Percentiles rank a stretch among this genome's conserved stretches.
Evolutionary conservation across 2,888 invertebrate genomes (phyloP).

Genomic region (Noctua pronuba): DNA sequence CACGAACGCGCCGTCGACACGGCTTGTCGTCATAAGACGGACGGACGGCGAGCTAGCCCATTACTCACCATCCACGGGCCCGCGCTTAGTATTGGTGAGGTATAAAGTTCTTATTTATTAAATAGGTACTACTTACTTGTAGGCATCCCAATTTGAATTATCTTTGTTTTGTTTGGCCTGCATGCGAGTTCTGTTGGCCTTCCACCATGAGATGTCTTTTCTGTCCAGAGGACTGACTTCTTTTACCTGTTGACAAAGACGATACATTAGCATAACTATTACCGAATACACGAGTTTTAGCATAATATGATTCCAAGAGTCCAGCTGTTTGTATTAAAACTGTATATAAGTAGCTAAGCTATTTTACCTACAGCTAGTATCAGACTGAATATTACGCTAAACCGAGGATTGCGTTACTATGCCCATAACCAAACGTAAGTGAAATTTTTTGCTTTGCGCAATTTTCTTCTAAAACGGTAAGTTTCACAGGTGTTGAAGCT

Average conservation of each 20-base stretch:
- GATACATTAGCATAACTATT: not conserved
- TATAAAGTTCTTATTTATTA: not conserved
- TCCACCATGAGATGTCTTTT: conserved; percentile 81
- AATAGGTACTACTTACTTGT: conserved; percentile 70
- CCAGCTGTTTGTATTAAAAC: not conserved
- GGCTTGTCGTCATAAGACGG: too few relatives aligned
- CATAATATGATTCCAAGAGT: not conserved
- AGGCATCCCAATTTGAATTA: conserved; percentile 74
- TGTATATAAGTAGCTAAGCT: not conserved
- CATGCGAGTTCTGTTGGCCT: conserved; percentile 69
- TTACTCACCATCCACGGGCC: too few relatives aligned
- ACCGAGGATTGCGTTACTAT: not conserved
- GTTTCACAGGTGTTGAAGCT: not conserved
- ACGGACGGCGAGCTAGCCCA: too few relatives aligned
- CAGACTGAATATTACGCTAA: not conserved
- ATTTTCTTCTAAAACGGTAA: not conserved
- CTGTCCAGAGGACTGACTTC: conserved; percentile 91
- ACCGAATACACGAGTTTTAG: not conserved
- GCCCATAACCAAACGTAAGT: not conserved
- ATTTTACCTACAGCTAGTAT: not conserved
- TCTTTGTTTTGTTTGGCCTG: conserved; percentile 58
- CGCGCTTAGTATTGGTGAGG: too few relatives aligned
- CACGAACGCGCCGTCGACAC: too few relatives aligned
- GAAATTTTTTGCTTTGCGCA: not conserved
- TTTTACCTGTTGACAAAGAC: conserved; percentile 81